Evolutionary conservation across 2,888 invertebrate species (phyloP), one percentile per base, ranked within the genome.

Genomic region (Nephrocerus scutellatus): DNA sequence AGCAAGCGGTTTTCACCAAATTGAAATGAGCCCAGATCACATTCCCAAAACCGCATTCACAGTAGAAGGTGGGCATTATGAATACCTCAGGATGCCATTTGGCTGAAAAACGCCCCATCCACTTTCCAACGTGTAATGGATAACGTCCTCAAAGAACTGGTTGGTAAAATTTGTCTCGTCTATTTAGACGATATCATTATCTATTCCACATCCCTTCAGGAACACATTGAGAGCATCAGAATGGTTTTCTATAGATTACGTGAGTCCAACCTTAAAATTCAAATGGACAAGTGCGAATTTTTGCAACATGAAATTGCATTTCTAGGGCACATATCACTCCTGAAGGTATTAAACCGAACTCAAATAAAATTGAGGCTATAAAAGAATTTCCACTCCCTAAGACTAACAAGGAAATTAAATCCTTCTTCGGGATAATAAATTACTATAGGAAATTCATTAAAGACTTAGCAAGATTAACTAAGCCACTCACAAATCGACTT

Each of bases 1-100:
- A 1, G 53, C 57, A 1, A 54, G 48, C 1, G 59, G 59, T 1
- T 60, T 58, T 31, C 55, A 60, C 22, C 59, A 61, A 35, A 59
- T 62, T 2, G 46, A 50, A 14, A 53, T 60, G 45, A 19, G 48
- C 7, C 14, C 41, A 4, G 10, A 32, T 9, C 49, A 53, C 18
- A 42, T 48, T 6, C 32, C 26, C 9, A 53, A 52, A 32, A 50
- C 48, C 5, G 50, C 48, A 9, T 54, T 54, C 30, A 40, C 43
- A 3, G 42, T 44, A 0, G 25, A 48, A 6, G 38, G 30, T 9
- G 53, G 47, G 2, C 46, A 47, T 19, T 48, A 43, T 20, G 48
- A 52, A 24, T 50, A 43, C 21, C 9, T 41, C 2, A 28, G 50
- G 9, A 50, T 48, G 50, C 46, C 48, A 12, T 48, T 48, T 10